A percentile compares a stretch with the other conserved stretches of the same genome.
phyloP scores from a whole-genome alignment of 2,113 vertebrate species.

The Lepidothrix coronata region DNA sequence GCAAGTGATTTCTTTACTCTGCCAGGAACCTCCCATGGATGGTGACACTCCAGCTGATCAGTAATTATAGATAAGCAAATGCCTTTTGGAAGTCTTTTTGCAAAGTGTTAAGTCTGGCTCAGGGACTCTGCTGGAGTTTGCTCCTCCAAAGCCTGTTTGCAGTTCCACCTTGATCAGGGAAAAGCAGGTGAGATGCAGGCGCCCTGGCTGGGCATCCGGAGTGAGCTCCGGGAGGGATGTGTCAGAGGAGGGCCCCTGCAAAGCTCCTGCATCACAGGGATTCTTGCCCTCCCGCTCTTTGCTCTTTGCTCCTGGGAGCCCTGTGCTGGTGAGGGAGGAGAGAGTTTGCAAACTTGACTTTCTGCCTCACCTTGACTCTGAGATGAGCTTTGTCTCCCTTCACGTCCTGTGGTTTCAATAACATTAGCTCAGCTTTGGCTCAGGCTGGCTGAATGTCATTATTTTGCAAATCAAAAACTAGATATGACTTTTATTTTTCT shows the following conservation, averaged over 20 bases:
- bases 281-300: not conserved
- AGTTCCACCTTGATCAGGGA: not conserved
- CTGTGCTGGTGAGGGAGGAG: fast-evolving
- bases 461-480: constrained; percentile 40
- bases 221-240: not conserved
- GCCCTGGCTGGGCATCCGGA: not conserved
- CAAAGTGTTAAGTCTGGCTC: not conserved
- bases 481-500: constrained; percentile 42
- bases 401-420: constrained; percentile 35
- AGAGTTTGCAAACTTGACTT: constrained; percentile 22
- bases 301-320: not conserved
- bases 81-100: not conserved
- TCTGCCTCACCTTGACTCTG: constrained; percentile 45
- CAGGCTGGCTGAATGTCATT: not conserved
- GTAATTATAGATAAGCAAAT: constrained; percentile 48
- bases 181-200: not conserved
- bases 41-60: not conserved
- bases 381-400: constrained; percentile 46
- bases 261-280: not conserved
- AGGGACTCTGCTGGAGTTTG: not conserved
- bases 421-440: constrained; percentile 50
- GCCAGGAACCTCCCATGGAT: constrained; percentile 22
- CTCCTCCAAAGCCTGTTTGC: not conserved
- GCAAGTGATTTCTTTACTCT: not conserved
- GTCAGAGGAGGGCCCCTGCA: not conserved